A percentile compares a stretch with the other conserved stretches of the same genome.
Conservation (phyloP, 1,140 invertebrate species). For the Muscidifurax raptorellus region DNA sequence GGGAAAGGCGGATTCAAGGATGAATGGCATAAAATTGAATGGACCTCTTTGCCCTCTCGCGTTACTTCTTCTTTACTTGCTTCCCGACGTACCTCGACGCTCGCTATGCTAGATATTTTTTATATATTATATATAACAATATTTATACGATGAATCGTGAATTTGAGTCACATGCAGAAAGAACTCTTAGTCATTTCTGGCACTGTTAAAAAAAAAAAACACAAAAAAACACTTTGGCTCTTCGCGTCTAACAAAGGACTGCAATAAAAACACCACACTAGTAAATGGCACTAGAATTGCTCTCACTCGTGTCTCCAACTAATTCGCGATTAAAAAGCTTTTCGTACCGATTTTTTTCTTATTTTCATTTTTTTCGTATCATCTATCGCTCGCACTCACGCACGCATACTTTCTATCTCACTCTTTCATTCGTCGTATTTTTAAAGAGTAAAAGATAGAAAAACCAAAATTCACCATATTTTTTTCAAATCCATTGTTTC, state of each 20-base stretch:
- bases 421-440: conserved; percentile 48
- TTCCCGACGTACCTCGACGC: conserved; percentile 54
- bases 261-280: conserved; percentile 75
- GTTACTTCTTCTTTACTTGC: conserved; percentile 38
- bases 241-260: conserved; percentile 72
- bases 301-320: conserved; percentile 73
- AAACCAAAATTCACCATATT: conserved; percentile 16
- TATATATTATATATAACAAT: conserved; percentile 75
- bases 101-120: conserved; percentile 71
- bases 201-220: conserved; percentile 68
- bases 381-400: conserved; percentile 53
- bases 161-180: conserved; percentile 75
- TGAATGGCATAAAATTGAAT: conserved; percentile 20
- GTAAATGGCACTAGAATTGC: conserved; percentile 77
- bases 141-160: conserved; percentile 75
- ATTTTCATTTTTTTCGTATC: conserved; percentile 54
- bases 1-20: conserved; percentile 10
- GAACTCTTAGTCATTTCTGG: conserved; percentile 70
- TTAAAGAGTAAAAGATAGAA: conserved; percentile 35
- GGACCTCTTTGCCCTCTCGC: conserved; percentile 34
- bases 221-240: conserved; percentile 74
- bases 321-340: conserved; percentile 70
- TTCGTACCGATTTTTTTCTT: conserved; percentile 60
- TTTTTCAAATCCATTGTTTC: conserved; percentile 33
- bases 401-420: conserved; percentile 46